Evolutionary conservation across 2,888 invertebrate species (phyloP), one percentile per base, ranked within the genome.

Genomic region (Zygothrica quintamaculata): DNA sequence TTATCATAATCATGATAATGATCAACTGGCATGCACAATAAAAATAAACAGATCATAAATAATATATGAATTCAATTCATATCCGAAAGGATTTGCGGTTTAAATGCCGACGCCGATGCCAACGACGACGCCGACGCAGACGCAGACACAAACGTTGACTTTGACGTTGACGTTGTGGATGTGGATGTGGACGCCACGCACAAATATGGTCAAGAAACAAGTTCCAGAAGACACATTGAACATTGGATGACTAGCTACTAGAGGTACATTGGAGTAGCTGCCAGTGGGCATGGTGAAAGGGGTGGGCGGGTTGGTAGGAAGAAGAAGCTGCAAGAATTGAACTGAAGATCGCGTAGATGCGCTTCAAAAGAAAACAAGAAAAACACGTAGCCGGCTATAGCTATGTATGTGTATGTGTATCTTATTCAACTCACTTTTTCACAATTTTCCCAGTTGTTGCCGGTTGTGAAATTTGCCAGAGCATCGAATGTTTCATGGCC

Each of bases 61-160:
- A 87, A 87, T 78, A 84, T 82, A 84, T 84, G 85, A 84, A 80
- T 84, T 82, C 71, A 87, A 85, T 87, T 85, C 87, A 84, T 87
- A 87, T 87, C 87, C 79, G 73, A 82, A 78, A 84, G 87, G 81
- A 84, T 86, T 86, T 81, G 81, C 81, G 80, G 80, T 80, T 86
- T 73, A 85, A 77, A 84, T 59, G 84, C 67, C 71, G 81, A 67
- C 70, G 33, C 34, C 16, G 58, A 60, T 26, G 26, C 39, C 42
- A 36, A 25, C 22, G 34, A 12, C 26, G 37, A 37, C 22, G 26
- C 26, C 26, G 26, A 55, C 55, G 29, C 22, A 12, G 16, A 16
- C 57, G 48, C 58, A 52, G 67, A 56, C 64, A 61, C 76, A 6
- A 8, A 26, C 8, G 26, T 8, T 26, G 26, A 55, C 55, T 18